phyloP scores from a whole-genome alignment of 2,797 vertebrate species.

The Macrochelys suwanniensis region DNA sequence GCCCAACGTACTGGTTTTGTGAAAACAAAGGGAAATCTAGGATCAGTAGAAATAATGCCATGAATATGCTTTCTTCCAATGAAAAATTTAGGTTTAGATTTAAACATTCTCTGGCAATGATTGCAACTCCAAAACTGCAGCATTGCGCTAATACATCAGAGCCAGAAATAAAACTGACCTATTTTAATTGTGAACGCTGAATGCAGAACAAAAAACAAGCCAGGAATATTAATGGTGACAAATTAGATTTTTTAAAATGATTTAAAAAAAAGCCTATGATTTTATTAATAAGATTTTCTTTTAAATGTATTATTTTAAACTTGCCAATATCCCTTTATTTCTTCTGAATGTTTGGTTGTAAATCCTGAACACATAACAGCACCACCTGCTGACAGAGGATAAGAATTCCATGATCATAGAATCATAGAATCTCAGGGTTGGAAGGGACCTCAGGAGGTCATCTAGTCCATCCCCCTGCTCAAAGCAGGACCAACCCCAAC shows the following conservation, averaged over 20 bases:
- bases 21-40: constrained; percentile 13
- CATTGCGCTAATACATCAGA: background rate
- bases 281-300: background rate
- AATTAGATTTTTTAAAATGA: constrained; percentile 13
- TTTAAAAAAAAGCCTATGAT: background rate
- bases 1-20: background rate
- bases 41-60: background rate
- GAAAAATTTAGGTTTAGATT: background rate
- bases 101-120: background rate
- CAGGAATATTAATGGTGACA: rapidly evolving
- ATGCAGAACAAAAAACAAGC: background rate
- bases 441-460: too few relatives aligned
- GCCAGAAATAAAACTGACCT: constrained; percentile 33
- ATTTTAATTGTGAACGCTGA: background rate
- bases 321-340: background rate
- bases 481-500: too few relatives aligned
- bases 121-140: background rate
- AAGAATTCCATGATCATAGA: constrained; percentile 39
- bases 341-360: background rate
- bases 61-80: background rate
- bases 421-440: too few relatives aligned
- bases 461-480: too few relatives aligned
- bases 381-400: constrained; percentile 56
- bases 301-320: background rate
- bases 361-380: background rate